These are phyloP conservation scores for Ecdyonurus torrentis DNA, from an alignment of 2,888 invertebrate genomes.

Conservation along the genomic window DNA sequence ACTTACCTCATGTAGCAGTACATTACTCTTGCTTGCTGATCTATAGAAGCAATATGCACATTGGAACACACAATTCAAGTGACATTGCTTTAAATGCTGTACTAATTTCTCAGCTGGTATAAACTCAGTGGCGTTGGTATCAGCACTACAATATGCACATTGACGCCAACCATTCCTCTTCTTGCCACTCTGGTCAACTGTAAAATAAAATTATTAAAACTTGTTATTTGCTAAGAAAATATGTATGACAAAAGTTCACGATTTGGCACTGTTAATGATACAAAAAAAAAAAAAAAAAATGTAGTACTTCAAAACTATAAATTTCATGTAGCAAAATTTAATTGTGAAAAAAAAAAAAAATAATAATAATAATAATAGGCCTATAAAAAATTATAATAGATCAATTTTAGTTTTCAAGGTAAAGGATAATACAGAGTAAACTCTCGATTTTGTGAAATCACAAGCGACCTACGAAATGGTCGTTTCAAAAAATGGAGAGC, in stretches of 20 bases:
- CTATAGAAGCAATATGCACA: constrained; percentile 54
- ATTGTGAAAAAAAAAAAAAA: neutral
- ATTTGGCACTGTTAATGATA: too few species aligned
- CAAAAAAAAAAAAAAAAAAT: too few species aligned
- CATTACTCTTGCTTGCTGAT: constrained; percentile 38
- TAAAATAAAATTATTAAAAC: too few species aligned
- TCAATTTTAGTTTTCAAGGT: too few species aligned
- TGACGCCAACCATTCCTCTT: constrained; percentile 27
- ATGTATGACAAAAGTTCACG: too few species aligned
- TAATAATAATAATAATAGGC: neutral
- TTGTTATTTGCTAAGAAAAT: too few species aligned
- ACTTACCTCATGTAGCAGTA: constrained; percentile 36
- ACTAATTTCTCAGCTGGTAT: constrained; percentile 41
- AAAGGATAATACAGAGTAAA: too few species aligned
- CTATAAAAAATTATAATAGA: neutral
- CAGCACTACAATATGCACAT: constrained; percentile 40
- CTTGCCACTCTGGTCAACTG: constrained; percentile 18
- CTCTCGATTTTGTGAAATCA: too few species aligned
- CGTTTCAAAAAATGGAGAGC: too few species aligned
- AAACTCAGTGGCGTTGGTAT: constrained; percentile 26
- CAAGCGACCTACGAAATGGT: too few species aligned
- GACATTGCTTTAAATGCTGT: constrained; percentile 41
- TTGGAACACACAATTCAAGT: constrained; percentile 40
- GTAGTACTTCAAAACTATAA: too few species aligned
- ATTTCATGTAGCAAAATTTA: too few species aligned